Base-by-base conservation (phyloP, 2,888 invertebrate species). In the Apamea epomidion region DNA sequence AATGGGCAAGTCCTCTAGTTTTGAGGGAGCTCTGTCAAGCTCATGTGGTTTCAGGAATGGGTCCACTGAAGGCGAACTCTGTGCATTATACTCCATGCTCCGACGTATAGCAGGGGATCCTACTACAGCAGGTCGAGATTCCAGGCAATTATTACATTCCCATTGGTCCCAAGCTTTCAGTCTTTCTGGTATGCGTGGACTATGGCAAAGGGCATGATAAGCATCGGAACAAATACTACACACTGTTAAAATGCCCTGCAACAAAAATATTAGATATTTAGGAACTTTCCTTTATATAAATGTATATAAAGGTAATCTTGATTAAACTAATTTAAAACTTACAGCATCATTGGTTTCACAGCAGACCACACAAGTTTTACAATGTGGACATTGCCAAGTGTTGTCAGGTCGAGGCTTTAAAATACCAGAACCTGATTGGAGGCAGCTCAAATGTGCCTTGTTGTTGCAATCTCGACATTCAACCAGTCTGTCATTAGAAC, bases 311-410 rank as follows among this genome's bases (percentile, higher is more conserved):
- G 14, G 64, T 32, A 70, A 79, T 54, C 10, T 45, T 25, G 25
- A 45, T 67, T 18, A 48, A 12, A 48, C 37, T n/a, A 60, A 48
- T n/a, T 60, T 58, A 32, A 64, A 74, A 97, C 98, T 97, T 97
- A 98, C 98, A 93, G 98, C 97, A 95, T 98, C 98, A 89, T 98
- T 97, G 16, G 98, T 98, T 95, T 98, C 98, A 89, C 98, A 98
- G 92, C 99, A 99, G 65, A 98, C 97, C 70, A 98, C 98, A 94
- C 99, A 99, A 21, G 98, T 98, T 94, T 99, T 99, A 92, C 99
- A 99, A 92, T 98, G 98, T 75, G 98, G 98, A 93, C 99, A 99
- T 91, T 99, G 99, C 98, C 99, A 99, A 54, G 98, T 98, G 87
- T 97, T 98, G 87, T 98, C 98, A 65, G 97, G 97, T 71, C 97